phyloP scores from a whole-genome alignment of 2,888 invertebrate species.

The Argyra leucocephala region DNA sequence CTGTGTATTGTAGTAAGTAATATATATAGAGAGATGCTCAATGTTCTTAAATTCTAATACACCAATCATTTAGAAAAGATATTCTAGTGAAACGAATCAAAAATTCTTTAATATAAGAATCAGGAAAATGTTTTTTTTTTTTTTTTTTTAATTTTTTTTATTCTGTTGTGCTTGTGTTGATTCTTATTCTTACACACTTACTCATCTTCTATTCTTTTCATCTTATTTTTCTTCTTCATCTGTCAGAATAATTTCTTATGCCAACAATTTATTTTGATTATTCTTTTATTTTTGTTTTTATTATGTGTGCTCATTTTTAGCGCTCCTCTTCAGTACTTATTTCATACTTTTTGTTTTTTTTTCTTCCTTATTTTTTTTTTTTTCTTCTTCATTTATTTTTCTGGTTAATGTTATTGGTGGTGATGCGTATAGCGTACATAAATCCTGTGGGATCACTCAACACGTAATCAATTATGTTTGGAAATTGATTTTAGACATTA shows the following conservation, averaged over 20 bases:
- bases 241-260: background rate
- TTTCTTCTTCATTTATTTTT: background rate
- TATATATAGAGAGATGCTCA: too few relatives aligned
- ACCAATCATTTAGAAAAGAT: too few relatives aligned
- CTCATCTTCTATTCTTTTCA: too few relatives aligned
- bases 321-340: background rate
- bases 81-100: background rate
- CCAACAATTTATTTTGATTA: constrained; percentile 4
- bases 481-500: constrained; percentile 22
- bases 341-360: background rate
- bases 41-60: too few relatives aligned
- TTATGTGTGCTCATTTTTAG: background rate
- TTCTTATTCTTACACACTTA: background rate
- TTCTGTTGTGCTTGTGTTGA: background rate
- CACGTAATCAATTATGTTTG: constrained; percentile 24
- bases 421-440: constrained; percentile 12
- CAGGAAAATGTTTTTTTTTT: background rate
- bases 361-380: too few relatives aligned
- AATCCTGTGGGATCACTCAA: constrained; percentile 22
- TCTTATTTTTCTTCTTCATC: background rate
- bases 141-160: background rate
- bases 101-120: background rate
- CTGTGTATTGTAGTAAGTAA: too few relatives aligned
- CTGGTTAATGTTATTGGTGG: constrained; percentile 4
- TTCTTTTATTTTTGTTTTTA: background rate